Conservation (phyloP, 2,797 vertebrate species). For the Hydrolagus colliei region DNA sequence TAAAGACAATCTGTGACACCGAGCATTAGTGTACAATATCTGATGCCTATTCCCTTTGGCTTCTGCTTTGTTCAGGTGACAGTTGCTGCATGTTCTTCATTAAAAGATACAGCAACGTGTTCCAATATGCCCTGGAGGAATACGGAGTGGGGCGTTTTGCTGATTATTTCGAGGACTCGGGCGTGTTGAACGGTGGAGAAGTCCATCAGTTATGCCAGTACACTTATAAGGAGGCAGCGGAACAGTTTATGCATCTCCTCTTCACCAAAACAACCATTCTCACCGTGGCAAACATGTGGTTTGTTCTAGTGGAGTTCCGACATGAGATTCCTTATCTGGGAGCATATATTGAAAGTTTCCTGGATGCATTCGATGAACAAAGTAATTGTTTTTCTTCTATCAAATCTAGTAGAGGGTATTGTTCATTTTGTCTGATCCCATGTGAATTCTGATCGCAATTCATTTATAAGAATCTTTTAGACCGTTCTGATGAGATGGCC, state of each 20-base stretch:
- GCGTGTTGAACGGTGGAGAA: slow-evolving; percentile 3
- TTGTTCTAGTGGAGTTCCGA: slow-evolving; percentile 14
- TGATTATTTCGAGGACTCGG: slow-evolving; percentile 15
- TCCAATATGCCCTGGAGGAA: slow-evolving; percentile 22
- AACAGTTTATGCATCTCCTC: slow-evolving; percentile 20
- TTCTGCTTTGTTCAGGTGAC: slow-evolving; percentile 10
- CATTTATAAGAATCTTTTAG: not conserved
- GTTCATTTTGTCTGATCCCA: not conserved
- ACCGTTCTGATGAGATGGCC: not conserved
- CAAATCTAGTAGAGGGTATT: not conserved
- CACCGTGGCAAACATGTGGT: slow-evolving; percentile 13
- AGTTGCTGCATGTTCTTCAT: slow-evolving; percentile 30
- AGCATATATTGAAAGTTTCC: slow-evolving; percentile 23
- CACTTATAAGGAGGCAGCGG: slow-evolving; percentile 6
- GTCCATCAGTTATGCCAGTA: slow-evolving; percentile 18
- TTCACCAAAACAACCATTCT: slow-evolving; percentile 29
- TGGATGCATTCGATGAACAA: slow-evolving; percentile 29
- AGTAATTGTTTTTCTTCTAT: slow-evolving; percentile 3
- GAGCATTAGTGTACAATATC: too few relatives aligned
- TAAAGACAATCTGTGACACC: not conserved
- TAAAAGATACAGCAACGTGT: slow-evolving; percentile 21
- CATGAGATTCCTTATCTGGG: slow-evolving; percentile 15
- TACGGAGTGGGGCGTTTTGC: not conserved
- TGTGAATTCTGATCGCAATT: not conserved
- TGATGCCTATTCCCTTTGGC: not conserved